These are phyloP conservation scores for Phylloscopus trochilus DNA, from an alignment of 2,113 vertebrate species.

Conservation along the genomic window DNA sequence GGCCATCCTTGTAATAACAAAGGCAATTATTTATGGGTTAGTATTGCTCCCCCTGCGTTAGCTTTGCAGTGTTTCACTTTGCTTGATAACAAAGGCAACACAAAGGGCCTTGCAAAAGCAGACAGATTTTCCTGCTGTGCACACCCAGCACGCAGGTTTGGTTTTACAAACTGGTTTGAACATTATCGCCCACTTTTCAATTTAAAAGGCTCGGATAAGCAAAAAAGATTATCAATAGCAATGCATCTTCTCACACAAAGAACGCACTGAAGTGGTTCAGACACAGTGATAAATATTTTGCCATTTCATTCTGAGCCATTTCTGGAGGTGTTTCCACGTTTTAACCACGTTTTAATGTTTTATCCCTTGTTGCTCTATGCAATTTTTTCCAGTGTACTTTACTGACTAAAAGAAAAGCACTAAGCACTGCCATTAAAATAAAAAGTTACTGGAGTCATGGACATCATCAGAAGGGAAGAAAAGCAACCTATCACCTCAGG, in stretches of 20 bases:
- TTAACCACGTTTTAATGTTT: neutral
- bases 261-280: neutral
- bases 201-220: neutral
- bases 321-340: neutral
- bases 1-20: neutral
- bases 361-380: neutral
- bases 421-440: neutral
- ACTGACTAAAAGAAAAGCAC: neutral
- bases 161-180: neutral
- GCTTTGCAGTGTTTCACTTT: neutral
- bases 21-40: neutral
- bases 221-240: neutral
- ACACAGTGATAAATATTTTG: neutral
- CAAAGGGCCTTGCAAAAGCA: neutral
- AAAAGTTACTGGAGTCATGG: neutral
- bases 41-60: neutral
- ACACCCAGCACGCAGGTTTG: neutral
- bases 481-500: neutral
- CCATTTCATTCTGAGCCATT: neutral
- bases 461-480: neutral
- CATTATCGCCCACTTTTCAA: neutral
- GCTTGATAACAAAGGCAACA: neutral
- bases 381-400: neutral
- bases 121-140: neutral
- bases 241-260: neutral